Conservation (phyloP, 2,113 vertebrate species). For the Corvus hawaiiensis region DNA sequence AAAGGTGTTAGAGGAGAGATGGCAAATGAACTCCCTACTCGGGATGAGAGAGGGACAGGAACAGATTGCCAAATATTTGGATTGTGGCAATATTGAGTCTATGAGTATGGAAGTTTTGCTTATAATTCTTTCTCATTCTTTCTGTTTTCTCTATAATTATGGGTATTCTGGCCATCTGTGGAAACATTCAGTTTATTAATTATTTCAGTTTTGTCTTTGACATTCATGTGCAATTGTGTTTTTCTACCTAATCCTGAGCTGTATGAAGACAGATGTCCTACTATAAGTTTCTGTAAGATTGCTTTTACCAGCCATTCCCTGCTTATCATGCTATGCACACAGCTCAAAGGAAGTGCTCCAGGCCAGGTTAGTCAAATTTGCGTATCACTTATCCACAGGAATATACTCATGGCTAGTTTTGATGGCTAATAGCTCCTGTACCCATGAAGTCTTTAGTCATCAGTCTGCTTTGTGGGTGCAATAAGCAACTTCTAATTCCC, state of each 20-base stretch:
- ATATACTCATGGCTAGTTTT: neutral
- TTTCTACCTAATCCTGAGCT: neutral
- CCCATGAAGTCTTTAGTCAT: neutral
- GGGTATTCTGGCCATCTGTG: neutral
- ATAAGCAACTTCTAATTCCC: neutral
- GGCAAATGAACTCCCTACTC: neutral
- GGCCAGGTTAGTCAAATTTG: neutral
- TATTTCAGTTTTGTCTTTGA: neutral
- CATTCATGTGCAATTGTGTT: neutral
- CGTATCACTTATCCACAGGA: neutral
- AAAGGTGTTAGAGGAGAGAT: neutral
- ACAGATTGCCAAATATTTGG: neutral
- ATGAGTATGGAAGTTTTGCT: neutral
- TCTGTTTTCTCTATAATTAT: neutral
- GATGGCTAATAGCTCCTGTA: neutral
- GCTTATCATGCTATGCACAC: neutral
- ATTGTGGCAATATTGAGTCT: neutral
- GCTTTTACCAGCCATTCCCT: neutral
- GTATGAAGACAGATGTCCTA: neutral
- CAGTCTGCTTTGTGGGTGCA: neutral
- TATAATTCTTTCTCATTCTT: neutral
- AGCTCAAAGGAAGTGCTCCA: neutral
- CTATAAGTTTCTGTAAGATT: neutral
- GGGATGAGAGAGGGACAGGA: rapidly evolving
- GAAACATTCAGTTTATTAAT: neutral